Percentiles rank a stretch among this genome's conserved stretches.
These are phyloP conservation scores for Dioctria rufipes DNA, from an alignment of 2,888 invertebrate genomes.

Conservation along the genomic window DNA sequence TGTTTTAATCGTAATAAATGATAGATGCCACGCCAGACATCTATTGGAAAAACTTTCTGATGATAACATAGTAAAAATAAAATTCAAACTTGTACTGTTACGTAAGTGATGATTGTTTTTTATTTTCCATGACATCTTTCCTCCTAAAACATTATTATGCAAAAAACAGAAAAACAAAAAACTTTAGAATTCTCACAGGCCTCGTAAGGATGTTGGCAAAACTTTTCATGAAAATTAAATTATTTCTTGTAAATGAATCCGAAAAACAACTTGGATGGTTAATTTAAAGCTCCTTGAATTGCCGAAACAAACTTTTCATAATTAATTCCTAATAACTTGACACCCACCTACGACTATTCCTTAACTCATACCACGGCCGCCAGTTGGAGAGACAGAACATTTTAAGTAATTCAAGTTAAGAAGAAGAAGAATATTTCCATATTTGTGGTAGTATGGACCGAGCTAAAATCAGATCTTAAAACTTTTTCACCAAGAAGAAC, in stretches of 20 bases:
- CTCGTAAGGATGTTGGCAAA: background rate
- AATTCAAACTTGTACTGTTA: too few species aligned
- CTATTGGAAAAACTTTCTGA: too few species aligned
- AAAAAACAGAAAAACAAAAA: too few species aligned
- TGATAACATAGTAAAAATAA: too few species aligned
- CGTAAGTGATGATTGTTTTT: too few species aligned
- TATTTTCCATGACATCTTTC: too few species aligned
- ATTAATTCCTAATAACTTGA: constrained; percentile 59
- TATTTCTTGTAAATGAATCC: constrained; percentile 48
- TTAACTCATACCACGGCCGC: background rate
- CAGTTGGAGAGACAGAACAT: constrained; percentile 11
- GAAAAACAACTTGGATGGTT: constrained; percentile 51
- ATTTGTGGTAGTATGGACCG: constrained; percentile 17
- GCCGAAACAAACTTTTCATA: constrained; percentile 57
- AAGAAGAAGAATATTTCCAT: constrained; percentile 36
- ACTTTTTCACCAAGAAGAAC: constrained; percentile 36
- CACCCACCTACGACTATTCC: constrained; percentile 51
- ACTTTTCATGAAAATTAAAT: constrained; percentile 42
- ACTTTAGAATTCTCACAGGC: too few species aligned
- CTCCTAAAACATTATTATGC: too few species aligned
- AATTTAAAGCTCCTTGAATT: constrained; percentile 45
- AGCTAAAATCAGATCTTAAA: constrained; percentile 48
- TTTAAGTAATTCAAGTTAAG: constrained; percentile 8
- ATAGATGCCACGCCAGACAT: too few species aligned
- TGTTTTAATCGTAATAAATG: too few species aligned